These are phyloP conservation scores for Azorinus chamasolen DNA, from an alignment of 2,888 invertebrate species.

Conservation along the genomic window DNA sequence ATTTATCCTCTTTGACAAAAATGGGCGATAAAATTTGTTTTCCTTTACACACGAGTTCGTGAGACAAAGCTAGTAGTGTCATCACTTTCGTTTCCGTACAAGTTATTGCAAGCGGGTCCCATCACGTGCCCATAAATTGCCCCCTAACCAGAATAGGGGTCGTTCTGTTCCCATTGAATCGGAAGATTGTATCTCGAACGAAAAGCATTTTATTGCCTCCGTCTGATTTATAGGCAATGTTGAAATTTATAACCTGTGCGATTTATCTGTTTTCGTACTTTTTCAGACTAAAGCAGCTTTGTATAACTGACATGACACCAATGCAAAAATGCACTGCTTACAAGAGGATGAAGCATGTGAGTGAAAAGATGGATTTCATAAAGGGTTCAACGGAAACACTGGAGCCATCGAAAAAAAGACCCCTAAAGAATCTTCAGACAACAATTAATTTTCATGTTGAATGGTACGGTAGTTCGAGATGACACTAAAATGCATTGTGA, in stretches of 20 bases:
- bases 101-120: slow-evolving; percentile 56
- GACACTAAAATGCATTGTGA: no score
- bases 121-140: slow-evolving; percentile 50
- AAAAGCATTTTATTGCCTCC: slow-evolving; percentile 63
- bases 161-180: slow-evolving; percentile 41
- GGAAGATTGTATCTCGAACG: slow-evolving; percentile 49
- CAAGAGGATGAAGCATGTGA: no score
- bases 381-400: no score
- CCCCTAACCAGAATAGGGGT: slow-evolving; percentile 55
- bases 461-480: no score
- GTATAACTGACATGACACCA: no score
- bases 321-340: no score
- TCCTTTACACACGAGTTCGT: slow-evolving; percentile 56
- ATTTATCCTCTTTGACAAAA: slow-evolving; percentile 66
- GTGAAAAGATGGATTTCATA: no score
- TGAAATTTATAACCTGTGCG: slow-evolving; percentile 60
- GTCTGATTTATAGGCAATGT: slow-evolving; percentile 52
- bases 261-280: slow-evolving; percentile 34
- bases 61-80: slow-evolving; percentile 62
- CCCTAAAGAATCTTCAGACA: no score
- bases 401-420: no score
- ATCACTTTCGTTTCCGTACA: slow-evolving; percentile 48
- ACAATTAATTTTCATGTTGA: no score
- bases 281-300: no score
- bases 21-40: slow-evolving; percentile 71